Base-by-base conservation (phyloP, 2,888 invertebrate genomes). In the Drosophila neutralis region DNA sequence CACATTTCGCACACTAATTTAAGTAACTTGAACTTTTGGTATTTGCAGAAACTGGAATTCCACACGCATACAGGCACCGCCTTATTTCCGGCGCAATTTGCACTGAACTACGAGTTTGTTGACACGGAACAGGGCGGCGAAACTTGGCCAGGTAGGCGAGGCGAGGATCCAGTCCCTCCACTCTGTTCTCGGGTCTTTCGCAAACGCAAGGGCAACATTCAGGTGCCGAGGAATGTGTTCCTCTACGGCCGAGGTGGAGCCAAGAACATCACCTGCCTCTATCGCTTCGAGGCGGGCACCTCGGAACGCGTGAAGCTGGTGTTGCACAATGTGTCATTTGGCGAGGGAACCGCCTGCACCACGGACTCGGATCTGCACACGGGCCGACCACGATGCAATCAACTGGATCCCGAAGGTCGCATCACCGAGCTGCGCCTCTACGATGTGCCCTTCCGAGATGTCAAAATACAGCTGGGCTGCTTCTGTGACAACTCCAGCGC, bases 211-310 rank as follows among this genome's bases (percentile, higher is more conserved):
- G 95, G 95, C 21, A 95, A 95, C 75, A 93, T 96, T 35, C 94
- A 94, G 61, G 95, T 95, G 2, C 96, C 96, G 0, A 92, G 95
- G 21, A 97, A 97, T 92, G 96, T 97, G 4, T 95, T 97, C 91
- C 94, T 97, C 87, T 97, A 96, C 91, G 98, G 97, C 0, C 94
- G 97, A 51, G 97, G 98, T 0, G 97, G 98, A 7, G 95, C 96
- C 38, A 94, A 94, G 73, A 95, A 95, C 77, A 92, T 97, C 64
- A 96, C 96, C 66, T 97, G 97, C 91, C 94, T 96, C 62, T 97
- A 96, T 91, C 95, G 97, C 68, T 94, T 97, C 80, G 95, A 96
- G 91, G 96, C 96, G 1, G 95, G 94, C 21, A 93, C 94, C 0
- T 95, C 95, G 33, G 96, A 95, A 84, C 94, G 96, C 57, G 95